A percentile compares a stretch with the other conserved stretches of the same genome.
Conservation (phyloP, 2,888 invertebrate species). For the Rhorus exstirpatorius region DNA sequence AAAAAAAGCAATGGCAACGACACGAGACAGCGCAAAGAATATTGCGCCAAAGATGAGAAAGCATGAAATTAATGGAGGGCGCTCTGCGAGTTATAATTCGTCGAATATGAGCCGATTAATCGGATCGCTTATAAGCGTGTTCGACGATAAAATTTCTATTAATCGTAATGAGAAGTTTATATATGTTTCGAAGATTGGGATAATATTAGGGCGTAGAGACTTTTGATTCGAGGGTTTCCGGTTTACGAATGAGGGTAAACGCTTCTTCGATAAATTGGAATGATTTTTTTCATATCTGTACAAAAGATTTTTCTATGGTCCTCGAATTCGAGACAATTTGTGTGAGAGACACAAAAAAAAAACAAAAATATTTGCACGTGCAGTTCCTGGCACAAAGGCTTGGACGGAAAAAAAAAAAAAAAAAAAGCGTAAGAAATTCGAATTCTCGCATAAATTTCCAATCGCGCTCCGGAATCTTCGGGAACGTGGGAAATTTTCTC, state of each 20-base stretch:
- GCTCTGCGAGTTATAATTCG: slow-evolving; percentile 74
- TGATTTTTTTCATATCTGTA: slow-evolving; percentile 73
- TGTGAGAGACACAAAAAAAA: slow-evolving; percentile 20
- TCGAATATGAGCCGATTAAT: slow-evolving; percentile 71
- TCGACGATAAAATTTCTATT: slow-evolving; percentile 76
- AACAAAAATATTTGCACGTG: slow-evolving; percentile 27
- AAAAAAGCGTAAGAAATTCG: too few species aligned
- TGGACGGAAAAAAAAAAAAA: not conserved
- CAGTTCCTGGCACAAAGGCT: not conserved
- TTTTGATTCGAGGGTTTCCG: slow-evolving; percentile 77
- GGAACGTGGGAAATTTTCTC: not conserved
- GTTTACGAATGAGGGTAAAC: slow-evolving; percentile 40
- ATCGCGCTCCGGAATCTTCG: slow-evolving; percentile 11
- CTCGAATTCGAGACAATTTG: too few species aligned
- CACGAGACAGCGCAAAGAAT: slow-evolving; percentile 73
- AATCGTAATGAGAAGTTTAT: slow-evolving; percentile 72
- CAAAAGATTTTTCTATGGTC: slow-evolving; percentile 72
- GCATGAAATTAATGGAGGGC: slow-evolving; percentile 73
- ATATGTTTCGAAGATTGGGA: slow-evolving; percentile 75
- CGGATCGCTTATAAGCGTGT: slow-evolving; percentile 20
- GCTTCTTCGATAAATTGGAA: slow-evolving; percentile 71
- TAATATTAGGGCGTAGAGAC: slow-evolving; percentile 73
- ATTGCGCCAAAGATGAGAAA: slow-evolving; percentile 76
- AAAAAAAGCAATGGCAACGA: slow-evolving; percentile 8
- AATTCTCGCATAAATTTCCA: not conserved